Percentiles rank a stretch among this genome's conserved stretches.
Evolutionary conservation across 2,113 vertebrate genomes (phyloP).

Genomic region (Syrrhaptes paradoxus): DNA sequence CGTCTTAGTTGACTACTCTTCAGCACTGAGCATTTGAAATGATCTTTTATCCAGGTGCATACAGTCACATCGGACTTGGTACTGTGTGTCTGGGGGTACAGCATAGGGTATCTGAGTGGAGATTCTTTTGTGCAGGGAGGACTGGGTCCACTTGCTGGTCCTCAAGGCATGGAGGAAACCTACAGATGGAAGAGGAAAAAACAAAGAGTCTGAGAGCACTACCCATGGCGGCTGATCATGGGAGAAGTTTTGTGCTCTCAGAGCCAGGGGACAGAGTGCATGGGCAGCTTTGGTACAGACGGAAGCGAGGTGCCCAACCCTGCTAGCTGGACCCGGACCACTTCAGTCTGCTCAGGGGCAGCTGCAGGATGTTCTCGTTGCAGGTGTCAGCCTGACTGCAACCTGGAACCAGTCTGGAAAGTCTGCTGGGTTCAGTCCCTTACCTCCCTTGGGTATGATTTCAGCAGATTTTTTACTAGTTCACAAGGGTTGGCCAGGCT

Average conservation of each 20-base stretch:
- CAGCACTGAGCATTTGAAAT: neutral
- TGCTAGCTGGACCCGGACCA: neutral
- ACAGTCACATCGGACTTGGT: neutral
- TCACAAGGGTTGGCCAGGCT: neutral
- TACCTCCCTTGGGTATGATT: neutral
- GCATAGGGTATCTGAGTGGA: neutral
- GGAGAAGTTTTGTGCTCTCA: neutral
- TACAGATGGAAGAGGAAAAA: neutral
- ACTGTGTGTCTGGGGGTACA: neutral
- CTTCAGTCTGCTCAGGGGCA: neutral
- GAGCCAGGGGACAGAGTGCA: neutral
- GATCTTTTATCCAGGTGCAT: neutral
- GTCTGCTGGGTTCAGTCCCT: neutral
- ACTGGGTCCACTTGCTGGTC: neutral
- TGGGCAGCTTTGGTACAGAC: neutral
- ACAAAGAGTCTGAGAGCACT: neutral
- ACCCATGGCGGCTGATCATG: neutral
- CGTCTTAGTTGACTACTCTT: neutral
- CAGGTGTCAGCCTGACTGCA: neutral
- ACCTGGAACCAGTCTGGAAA: neutral
- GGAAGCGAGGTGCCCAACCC: neutral
- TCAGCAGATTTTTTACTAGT: neutral
- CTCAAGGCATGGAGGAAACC: neutral
- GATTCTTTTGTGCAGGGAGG: neutral
- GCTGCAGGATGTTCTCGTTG: neutral